Evolutionary conservation across 2,888 invertebrate species (phyloP).

Genomic region (Cantharis rustica): DNA sequence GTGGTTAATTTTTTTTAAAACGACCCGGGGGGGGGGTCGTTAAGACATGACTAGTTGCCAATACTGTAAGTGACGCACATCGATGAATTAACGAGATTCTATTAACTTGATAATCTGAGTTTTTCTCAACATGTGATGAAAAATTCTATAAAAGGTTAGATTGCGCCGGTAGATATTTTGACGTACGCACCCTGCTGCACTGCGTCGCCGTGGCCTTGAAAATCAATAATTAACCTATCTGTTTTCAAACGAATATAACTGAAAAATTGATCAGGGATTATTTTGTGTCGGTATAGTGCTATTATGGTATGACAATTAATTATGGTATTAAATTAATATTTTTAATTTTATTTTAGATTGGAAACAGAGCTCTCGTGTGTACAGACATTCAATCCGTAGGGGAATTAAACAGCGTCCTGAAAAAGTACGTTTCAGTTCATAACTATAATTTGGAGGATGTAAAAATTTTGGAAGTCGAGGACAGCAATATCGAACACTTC

Average conservation of each 20-base stretch:
- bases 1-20: too few species aligned
- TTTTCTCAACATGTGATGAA: too few species aligned
- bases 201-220: not conserved
- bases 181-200: not conserved
- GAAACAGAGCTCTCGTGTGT: not conserved
- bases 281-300: not conserved
- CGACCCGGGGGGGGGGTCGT: too few species aligned
- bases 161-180: not conserved
- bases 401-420: not conserved
- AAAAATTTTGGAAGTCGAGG: not conserved
- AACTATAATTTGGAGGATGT: not conserved
- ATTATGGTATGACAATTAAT: not conserved
- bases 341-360: not conserved
- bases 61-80: too few species aligned
- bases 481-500: not conserved
- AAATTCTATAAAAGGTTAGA: not conserved
- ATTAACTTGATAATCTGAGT: too few species aligned
- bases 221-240: too few species aligned
- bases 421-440: not conserved
- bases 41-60: too few species aligned
- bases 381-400: not conserved
- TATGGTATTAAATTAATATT: too few species aligned
- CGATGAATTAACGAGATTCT: too few species aligned
- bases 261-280: not conserved
- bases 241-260: not conserved